Percentiles rank a stretch among this genome's conserved stretches.
Conservation (phyloP, 2,113 vertebrate genomes). For the Triplophysa dalaica region DNA sequence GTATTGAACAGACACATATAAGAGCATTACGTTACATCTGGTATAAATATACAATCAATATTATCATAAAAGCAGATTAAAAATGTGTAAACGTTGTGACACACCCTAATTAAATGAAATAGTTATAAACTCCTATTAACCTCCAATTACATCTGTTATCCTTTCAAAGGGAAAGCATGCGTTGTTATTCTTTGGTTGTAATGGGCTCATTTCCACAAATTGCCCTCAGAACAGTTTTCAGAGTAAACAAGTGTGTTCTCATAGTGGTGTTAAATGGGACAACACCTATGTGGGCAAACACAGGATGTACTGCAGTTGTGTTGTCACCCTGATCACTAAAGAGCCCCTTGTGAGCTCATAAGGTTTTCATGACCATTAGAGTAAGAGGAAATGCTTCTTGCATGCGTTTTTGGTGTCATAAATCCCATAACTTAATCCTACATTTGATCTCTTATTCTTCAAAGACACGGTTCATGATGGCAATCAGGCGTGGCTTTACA, state of each 20-base stretch:
- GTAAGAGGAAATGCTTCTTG: background rate
- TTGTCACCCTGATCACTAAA: conserved; percentile 27
- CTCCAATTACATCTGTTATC: conserved; percentile 5
- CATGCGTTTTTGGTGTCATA: background rate
- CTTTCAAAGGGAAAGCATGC: conserved; percentile 14
- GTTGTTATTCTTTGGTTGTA: conserved; percentile 40
- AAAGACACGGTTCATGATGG: conserved; percentile 39
- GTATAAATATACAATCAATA: too few species aligned
- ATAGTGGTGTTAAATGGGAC: conserved; percentile 46
- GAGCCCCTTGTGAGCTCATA: conserved; percentile 19
- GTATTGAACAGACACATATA: too few species aligned
- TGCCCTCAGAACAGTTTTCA: conserved; percentile 53
- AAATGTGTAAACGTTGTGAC: background rate
- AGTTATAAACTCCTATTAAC: conserved; percentile 6
- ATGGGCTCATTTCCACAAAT: conserved; percentile 38
- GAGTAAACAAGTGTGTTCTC: conserved; percentile 61
- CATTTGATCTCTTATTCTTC: background rate
- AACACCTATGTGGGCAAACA: conserved; percentile 43
- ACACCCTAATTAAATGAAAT: background rate
- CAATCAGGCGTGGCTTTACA: conserved; percentile 9
- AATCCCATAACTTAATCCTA: too few species aligned
- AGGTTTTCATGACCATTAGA: background rate
- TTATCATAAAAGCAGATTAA: too few species aligned
- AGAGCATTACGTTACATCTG: too few species aligned
- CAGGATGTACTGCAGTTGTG: conserved; percentile 45